These are phyloP conservation scores for Ceratotherium simum DNA, from an alignment of 2,113 vertebrate species.

Conservation along the genomic window DNA sequence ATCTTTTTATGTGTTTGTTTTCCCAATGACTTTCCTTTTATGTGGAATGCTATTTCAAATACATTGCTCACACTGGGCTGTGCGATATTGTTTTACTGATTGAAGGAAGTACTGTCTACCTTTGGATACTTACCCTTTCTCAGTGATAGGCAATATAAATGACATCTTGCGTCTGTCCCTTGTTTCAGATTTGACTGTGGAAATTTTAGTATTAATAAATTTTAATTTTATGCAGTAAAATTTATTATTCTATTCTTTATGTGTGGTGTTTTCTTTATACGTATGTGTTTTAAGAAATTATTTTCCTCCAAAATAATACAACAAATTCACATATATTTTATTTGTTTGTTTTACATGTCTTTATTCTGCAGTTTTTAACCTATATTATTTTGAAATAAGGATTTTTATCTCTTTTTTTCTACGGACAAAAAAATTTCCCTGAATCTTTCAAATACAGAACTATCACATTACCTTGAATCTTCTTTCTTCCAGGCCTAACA, in stretches of 20 bases:
- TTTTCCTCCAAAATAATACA: neutral
- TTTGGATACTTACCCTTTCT: neutral
- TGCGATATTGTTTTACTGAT: neutral
- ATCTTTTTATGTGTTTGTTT: slow-evolving; percentile 35
- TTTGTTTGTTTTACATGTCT: neutral
- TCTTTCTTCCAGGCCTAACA: neutral
- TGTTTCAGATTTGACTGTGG: neutral
- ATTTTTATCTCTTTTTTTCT: neutral
- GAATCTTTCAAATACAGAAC: neutral
- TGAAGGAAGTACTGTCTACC: neutral
- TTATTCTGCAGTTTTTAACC: neutral
- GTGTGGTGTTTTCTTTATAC: neutral
- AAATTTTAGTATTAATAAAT: slow-evolving; percentile 27
- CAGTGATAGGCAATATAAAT: neutral
- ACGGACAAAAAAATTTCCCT: neutral
- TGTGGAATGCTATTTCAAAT: neutral
- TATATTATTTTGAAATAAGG: neutral
- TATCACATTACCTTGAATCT: neutral
- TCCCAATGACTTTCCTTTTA: neutral
- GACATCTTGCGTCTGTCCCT: neutral
- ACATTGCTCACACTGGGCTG: neutral
- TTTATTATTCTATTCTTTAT: neutral
- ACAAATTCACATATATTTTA: neutral
- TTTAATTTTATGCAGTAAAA: slow-evolving; percentile 14
- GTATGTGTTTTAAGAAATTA: neutral